phyloP scores from a whole-genome alignment of 2,797 vertebrate species.

The Eurystomus glaucurus region DNA sequence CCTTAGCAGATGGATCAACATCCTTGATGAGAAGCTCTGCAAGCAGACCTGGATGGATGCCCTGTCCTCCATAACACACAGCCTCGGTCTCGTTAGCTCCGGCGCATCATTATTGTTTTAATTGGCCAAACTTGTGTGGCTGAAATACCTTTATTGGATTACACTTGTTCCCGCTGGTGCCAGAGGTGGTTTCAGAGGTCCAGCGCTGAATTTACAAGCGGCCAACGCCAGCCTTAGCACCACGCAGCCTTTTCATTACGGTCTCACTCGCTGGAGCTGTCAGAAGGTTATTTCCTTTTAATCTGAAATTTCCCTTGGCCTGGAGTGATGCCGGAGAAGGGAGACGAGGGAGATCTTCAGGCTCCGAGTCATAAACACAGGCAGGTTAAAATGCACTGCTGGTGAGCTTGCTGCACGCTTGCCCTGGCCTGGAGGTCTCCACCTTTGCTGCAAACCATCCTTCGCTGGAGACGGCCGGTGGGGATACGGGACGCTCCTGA shows the following conservation, averaged over 20 bases:
- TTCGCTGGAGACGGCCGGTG: fast-evolving
- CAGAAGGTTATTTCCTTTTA: background rate
- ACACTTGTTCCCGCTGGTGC: background rate
- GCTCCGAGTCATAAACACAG: background rate
- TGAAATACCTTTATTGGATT: background rate
- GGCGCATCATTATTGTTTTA: background rate
- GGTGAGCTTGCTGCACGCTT: background rate
- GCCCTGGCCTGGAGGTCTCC: background rate
- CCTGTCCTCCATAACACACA: background rate
- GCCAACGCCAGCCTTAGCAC: background rate
- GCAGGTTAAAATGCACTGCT: background rate
- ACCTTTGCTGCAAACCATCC: background rate
- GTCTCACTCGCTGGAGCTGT: background rate
- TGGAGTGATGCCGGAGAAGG: background rate
- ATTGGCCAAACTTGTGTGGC: background rate
- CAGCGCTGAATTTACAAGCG: background rate
- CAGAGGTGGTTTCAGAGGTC: background rate
- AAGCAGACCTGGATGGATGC: background rate
- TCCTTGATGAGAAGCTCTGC: background rate
- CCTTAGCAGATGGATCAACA: background rate
- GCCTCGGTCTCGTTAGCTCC: background rate
- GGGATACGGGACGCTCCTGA: background rate
- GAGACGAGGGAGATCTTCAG: background rate
- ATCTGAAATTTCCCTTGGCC: background rate
- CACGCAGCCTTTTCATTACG: background rate